These are phyloP conservation scores for Clarias platycephalus DNA, from an alignment of 2,797 vertebrate species.

Conservation along the genomic window DNA sequence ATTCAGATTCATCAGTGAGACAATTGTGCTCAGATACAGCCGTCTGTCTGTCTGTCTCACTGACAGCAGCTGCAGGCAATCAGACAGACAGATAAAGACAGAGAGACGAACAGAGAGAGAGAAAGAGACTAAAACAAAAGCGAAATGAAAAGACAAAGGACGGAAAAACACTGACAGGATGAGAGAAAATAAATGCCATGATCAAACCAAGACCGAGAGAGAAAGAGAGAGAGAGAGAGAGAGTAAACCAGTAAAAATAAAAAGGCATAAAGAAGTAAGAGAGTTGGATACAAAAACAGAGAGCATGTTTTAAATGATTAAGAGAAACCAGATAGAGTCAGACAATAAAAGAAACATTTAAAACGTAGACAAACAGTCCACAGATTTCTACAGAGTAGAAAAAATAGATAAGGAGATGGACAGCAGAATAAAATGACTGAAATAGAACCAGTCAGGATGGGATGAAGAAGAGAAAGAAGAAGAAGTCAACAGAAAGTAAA, in stretches of 20 bases:
- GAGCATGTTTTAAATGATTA: too few species aligned
- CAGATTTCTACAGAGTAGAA: background rate
- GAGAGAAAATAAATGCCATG: background rate
- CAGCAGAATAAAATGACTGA: background rate
- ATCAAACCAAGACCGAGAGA: background rate
- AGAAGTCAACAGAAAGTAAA: slow-evolving; percentile 14
- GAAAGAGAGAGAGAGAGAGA: slow-evolving; percentile 5
- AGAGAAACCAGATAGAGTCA: background rate
- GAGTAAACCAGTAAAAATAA: too few species aligned
- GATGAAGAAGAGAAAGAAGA: background rate
- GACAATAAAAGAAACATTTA: background rate
- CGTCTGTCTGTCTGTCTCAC: slow-evolving; percentile 12
- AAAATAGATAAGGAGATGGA: background rate
- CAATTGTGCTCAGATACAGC: slow-evolving; percentile 47
- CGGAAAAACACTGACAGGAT: background rate
- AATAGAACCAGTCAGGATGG: background rate
- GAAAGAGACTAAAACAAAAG: background rate
- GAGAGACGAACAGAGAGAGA: background rate
- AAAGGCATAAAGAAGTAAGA: background rate
- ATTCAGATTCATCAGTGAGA: slow-evolving; percentile 23
- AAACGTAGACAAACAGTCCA: background rate
- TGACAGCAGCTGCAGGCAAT: slow-evolving; percentile 25
- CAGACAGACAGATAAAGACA: slow-evolving; percentile 8
- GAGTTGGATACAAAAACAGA: background rate
- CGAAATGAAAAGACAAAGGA: background rate